Evolutionary conservation across 2,797 vertebrate genomes (phyloP).

Genomic region (Sus cebifrons): DNA sequence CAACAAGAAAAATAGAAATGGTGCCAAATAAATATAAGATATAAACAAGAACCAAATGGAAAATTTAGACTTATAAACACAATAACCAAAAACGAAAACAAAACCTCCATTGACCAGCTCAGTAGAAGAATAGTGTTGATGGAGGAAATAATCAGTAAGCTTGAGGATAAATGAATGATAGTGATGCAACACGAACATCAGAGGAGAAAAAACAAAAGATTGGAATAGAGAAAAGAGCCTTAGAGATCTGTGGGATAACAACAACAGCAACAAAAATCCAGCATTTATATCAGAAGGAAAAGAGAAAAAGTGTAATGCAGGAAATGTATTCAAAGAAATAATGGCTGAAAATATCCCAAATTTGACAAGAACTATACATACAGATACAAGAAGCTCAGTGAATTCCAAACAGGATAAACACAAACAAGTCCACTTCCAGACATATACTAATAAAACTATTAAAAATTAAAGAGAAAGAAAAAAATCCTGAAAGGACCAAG

Average conservation of each 20-base stretch:
- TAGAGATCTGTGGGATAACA: background rate
- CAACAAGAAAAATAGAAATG: background rate
- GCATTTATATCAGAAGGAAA: background rate
- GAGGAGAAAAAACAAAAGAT: background rate
- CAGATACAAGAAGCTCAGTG: background rate
- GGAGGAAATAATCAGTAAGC: background rate
- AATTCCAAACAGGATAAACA: background rate
- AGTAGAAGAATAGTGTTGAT: background rate
- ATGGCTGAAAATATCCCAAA: background rate
- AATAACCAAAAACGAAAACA: background rate
- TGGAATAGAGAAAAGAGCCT: background rate
- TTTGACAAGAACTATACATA: background rate
- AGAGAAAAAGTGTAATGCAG: background rate
- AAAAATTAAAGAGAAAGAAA: background rate
- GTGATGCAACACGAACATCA: background rate
- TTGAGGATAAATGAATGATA: conserved; percentile 18
- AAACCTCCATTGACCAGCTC: background rate
- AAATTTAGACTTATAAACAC: background rate
- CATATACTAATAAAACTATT: background rate
- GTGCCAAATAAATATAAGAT: background rate
- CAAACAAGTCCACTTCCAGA: background rate
- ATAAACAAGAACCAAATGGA: background rate
- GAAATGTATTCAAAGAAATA: conserved; percentile 25
- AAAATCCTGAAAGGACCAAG: background rate
- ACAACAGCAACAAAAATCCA: background rate